phyloP scores from a whole-genome alignment of 2,797 vertebrate genomes.

The Spheniscus humboldti region DNA sequence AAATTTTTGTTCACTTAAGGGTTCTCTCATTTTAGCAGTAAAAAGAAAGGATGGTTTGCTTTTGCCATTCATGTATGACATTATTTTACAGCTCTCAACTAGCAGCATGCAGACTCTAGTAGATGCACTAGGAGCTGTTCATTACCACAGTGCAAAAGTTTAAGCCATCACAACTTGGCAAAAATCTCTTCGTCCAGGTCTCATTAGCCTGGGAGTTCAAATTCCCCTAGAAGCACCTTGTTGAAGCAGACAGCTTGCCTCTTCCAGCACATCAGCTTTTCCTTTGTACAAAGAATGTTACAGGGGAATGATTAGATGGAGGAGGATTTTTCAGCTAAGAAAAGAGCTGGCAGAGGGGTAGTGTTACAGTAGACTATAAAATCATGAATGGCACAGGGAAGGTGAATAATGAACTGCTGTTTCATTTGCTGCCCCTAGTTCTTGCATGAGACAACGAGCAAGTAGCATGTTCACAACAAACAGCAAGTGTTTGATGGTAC shows the following conservation, averaged over 20 bases:
- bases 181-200: conserved; percentile 17
- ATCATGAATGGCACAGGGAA: neutral
- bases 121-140: neutral
- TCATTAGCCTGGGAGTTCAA: conserved; percentile 26
- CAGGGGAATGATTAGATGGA: neutral
- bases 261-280: neutral
- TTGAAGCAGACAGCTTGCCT: conserved; percentile 6
- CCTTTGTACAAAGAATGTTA: neutral
- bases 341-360: neutral
- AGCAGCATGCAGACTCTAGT: neutral
- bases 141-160: conserved; percentile 1
- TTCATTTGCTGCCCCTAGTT: neutral
- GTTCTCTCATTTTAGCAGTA: neutral
- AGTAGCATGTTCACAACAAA: neutral
- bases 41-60: conserved; percentile 11
- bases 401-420: neutral
- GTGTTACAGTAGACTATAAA: neutral
- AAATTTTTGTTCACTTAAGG: neutral
- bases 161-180: conserved; percentile 42
- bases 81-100: neutral
- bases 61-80: neutral
- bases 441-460: neutral
- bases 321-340: neutral
- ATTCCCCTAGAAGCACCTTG: neutral
- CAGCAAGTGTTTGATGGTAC: neutral